phyloP scores from a whole-genome alignment of 2,888 invertebrate species.

The Perdita meconis region DNA sequence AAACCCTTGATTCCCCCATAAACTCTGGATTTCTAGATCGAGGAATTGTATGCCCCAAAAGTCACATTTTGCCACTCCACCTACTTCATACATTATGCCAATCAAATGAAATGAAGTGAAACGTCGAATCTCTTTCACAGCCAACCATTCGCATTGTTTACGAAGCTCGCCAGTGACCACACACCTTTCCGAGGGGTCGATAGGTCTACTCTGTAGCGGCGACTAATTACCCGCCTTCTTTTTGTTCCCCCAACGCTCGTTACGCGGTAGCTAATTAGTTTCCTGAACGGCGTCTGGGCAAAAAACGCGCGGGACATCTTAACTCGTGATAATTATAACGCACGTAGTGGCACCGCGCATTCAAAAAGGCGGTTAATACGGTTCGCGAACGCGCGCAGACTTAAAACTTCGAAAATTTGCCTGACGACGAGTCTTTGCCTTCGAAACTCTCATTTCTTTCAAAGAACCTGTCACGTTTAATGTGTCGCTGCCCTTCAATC shows the following conservation, averaged over 20 bases:
- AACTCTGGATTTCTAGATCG: too few relatives aligned
- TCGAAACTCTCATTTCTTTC: background rate
- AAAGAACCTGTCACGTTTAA: slow-evolving; percentile 16
- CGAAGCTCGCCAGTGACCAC: slow-evolving; percentile 28
- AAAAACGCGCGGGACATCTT: slow-evolving; percentile 46
- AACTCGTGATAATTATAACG: slow-evolving; percentile 59
- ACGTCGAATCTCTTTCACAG: too few relatives aligned
- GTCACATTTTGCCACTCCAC: too few relatives aligned
- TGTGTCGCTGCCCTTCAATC: background rate
- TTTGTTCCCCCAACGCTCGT: slow-evolving; percentile 60
- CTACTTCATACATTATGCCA: too few relatives aligned
- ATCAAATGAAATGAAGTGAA: too few relatives aligned
- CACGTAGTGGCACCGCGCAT: slow-evolving; percentile 13
- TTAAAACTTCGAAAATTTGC: slow-evolving; percentile 25
- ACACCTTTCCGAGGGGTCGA: slow-evolving; percentile 49
- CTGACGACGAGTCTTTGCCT: slow-evolving; percentile 1
- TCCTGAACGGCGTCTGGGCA: slow-evolving; percentile 41
- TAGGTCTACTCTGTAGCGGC: slow-evolving; percentile 30
- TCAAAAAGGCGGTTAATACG: slow-evolving; percentile 33
- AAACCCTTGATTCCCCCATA: too few relatives aligned
- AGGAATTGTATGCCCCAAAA: too few relatives aligned
- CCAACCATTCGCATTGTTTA: too few relatives aligned
- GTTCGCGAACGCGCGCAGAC: slow-evolving; percentile 29
- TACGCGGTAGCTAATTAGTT: slow-evolving; percentile 68
- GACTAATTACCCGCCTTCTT: slow-evolving; percentile 63